Conservation (phyloP, 2,888 invertebrate genomes). For the Athalia cordata region DNA sequence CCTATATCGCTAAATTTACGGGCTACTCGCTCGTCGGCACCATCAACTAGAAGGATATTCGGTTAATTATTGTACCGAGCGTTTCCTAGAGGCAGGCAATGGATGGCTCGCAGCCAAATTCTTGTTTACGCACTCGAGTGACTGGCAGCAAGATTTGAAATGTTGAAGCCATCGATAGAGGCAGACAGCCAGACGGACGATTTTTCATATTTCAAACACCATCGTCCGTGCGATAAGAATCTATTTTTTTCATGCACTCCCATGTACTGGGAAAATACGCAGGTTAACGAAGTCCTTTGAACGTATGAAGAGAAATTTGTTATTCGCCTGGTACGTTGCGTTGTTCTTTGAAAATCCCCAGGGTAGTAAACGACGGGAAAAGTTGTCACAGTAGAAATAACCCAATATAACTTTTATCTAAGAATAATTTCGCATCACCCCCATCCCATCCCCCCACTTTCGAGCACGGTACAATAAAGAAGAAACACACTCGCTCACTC, state of each 20-base stretch:
- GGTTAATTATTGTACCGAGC: conserved; percentile 20
- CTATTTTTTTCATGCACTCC: no score
- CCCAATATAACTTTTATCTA: conserved; percentile 43
- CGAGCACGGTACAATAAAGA: conserved; percentile 29
- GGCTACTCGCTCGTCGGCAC: no score
- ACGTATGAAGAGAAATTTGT: conserved; percentile 13
- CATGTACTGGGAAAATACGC: background rate
- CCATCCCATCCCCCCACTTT: conserved; percentile 9
- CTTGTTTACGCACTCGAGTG: conserved; percentile 24
- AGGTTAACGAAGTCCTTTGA: background rate
- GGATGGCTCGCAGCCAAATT: conserved; percentile 31
- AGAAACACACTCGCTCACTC: conserved; percentile 25
- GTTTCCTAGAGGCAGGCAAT: background rate
- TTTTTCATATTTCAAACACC: no score
- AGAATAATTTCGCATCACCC: conserved; percentile 35
- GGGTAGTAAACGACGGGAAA: conserved; percentile 49
- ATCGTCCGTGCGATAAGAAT: no score
- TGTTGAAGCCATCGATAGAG: no score
- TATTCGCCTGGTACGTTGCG: conserved; percentile 18
- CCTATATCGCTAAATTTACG: no score
- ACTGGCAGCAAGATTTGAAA: background rate
- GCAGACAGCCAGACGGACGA: no score
- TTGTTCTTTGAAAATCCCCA: conserved; percentile 42
- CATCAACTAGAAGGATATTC: background rate
- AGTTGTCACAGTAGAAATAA: conserved; percentile 38